phyloP scores from a whole-genome alignment of 2,888 invertebrate species.

The Hypomecis punctinalis region DNA sequence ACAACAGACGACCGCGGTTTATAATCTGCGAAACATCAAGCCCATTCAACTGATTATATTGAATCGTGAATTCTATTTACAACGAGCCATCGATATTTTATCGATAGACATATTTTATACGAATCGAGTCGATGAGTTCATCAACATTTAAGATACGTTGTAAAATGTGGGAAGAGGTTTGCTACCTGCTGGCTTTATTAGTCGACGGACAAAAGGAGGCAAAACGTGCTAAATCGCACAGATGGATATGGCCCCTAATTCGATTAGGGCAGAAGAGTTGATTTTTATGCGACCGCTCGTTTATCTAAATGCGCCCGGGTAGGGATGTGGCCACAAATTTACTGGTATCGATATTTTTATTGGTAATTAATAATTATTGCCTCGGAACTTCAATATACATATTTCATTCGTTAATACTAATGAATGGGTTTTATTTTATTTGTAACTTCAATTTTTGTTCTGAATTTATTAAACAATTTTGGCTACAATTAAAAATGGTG shows the following conservation, averaged over 20 bases:
- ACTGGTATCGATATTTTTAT: slow-evolving; percentile 36
- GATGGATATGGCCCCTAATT: slow-evolving; percentile 82
- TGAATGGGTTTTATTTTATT: not conserved
- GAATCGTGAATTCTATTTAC: slow-evolving; percentile 61
- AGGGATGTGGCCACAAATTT: slow-evolving; percentile 51
- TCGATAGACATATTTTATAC: slow-evolving; percentile 69
- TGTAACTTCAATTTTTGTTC: too few relatives aligned
- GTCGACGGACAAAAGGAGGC: slow-evolving; percentile 77
- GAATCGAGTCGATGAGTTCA: slow-evolving; percentile 76
- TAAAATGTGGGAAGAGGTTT: slow-evolving; percentile 64
- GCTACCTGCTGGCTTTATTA: slow-evolving; percentile 82
- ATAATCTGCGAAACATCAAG: slow-evolving; percentile 51
- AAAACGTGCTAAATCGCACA: slow-evolving; percentile 82
- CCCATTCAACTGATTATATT: slow-evolving; percentile 57
- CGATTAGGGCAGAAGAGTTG: slow-evolving; percentile 82
- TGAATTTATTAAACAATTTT: too few relatives aligned
- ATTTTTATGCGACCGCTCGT: slow-evolving; percentile 80
- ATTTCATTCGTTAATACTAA: slow-evolving; percentile 6
- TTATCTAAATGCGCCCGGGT: slow-evolving; percentile 73
- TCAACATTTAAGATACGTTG: slow-evolving; percentile 74
- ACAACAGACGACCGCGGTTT: slow-evolving; percentile 42
- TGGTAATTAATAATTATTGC: slow-evolving; percentile 4
- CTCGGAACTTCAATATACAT: not conserved
- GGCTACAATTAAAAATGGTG: too few relatives aligned
- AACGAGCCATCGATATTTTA: slow-evolving; percentile 57